A percentile compares a stretch with the other conserved stretches of the same genome.
Conservation (phyloP, 2,113 vertebrate species). For the Clarias macrocephalus region DNA sequence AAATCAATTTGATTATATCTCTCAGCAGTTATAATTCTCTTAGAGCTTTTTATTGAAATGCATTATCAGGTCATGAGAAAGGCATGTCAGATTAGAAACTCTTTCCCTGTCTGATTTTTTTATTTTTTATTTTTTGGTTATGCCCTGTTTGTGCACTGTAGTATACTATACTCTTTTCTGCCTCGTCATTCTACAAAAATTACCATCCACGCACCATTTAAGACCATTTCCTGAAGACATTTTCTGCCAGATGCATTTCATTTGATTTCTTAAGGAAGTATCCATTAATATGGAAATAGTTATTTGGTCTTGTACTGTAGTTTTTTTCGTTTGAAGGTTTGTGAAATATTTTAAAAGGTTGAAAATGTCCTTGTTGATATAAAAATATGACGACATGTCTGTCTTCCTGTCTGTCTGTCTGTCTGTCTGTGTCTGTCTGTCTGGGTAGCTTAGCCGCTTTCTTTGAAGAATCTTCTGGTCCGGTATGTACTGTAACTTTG, state of each 20-base stretch:
- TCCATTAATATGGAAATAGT: background rate
- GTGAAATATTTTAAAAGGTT: background rate
- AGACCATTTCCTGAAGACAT: background rate
- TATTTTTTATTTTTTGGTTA: background rate
- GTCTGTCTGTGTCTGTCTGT: background rate
- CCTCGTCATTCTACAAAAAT: background rate
- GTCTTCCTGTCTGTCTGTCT: no score
- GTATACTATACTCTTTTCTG: background rate
- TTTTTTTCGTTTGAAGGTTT: background rate
- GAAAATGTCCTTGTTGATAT: background rate
- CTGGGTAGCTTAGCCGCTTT: background rate
- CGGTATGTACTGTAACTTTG: background rate
- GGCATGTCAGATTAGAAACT: background rate
- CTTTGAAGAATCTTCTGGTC: background rate
- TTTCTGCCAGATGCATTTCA: background rate
- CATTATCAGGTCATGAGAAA: background rate
- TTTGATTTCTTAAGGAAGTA: background rate
- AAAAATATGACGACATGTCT: background rate
- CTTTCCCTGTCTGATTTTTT: background rate
- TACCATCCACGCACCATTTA: background rate
- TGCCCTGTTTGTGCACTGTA: background rate
- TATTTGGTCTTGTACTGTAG: background rate
- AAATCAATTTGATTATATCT: background rate
- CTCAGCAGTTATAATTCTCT: background rate
- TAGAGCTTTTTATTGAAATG: background rate